Percentiles rank a stretch among this genome's conserved stretches.
Evolutionary conservation across 2,888 invertebrate genomes (phyloP).

Genomic region (Diaperis boleti): DNA sequence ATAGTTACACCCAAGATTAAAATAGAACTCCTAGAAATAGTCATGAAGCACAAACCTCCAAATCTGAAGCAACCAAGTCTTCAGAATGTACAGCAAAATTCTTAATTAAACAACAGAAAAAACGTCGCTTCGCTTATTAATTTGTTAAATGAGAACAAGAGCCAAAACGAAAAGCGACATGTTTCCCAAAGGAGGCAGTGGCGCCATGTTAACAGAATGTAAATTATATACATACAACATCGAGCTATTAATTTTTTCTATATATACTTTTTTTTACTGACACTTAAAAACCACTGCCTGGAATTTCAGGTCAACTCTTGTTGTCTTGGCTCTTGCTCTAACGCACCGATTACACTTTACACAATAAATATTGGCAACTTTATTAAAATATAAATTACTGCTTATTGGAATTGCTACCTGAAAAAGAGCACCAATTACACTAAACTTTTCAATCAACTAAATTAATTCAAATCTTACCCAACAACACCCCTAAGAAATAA

Average conservation of each 20-base stretch:
- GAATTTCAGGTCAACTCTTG: too few relatives aligned
- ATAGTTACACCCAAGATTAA: too few relatives aligned
- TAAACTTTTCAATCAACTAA: not conserved
- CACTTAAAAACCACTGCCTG: too few relatives aligned
- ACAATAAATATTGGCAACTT: constrained; percentile 13
- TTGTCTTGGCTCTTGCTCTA: too few relatives aligned
- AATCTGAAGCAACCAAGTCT: constrained; percentile 2
- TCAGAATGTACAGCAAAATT: not conserved
- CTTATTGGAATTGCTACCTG: constrained; percentile 6
- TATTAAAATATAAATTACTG: constrained; percentile 8
- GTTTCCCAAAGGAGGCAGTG: too few relatives aligned
- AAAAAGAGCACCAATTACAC: not conserved
- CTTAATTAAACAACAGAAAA: not conserved
- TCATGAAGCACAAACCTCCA: too few relatives aligned
- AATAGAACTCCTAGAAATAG: too few relatives aligned
- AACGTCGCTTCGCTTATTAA: constrained; percentile 8
- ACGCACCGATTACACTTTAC: too few relatives aligned
- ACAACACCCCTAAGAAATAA: not conserved
- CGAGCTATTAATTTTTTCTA: too few relatives aligned
- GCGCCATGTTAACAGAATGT: too few relatives aligned
- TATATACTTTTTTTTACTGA: too few relatives aligned
- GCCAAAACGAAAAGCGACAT: not conserved
- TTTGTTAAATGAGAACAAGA: constrained; percentile 2
- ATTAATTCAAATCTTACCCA: not conserved
- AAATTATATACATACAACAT: too few relatives aligned